phyloP scores from a whole-genome alignment of 2,113 vertebrate genomes.

The Hippocampus abdominalis region DNA sequence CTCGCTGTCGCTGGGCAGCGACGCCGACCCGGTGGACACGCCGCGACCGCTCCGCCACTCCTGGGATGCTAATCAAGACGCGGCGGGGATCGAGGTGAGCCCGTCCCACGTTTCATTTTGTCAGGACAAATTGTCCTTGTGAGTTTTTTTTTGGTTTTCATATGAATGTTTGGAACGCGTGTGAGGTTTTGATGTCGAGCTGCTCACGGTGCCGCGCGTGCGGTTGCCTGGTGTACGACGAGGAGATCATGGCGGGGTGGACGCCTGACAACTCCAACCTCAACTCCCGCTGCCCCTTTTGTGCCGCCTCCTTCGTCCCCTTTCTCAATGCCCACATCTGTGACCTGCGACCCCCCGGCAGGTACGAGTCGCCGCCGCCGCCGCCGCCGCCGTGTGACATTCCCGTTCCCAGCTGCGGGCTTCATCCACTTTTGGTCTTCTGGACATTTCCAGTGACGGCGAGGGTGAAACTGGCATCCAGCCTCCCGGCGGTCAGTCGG shows the following conservation, averaged over 20 bases:
- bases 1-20: constrained; percentile 84
- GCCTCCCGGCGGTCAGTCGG: constrained; percentile 58
- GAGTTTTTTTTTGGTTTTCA: too few species aligned
- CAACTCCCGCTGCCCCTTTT: constrained; percentile 88
- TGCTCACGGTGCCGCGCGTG: constrained; percentile 85
- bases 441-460: constrained; percentile 52
- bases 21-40: constrained; percentile 79
- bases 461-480: constrained; percentile 59
- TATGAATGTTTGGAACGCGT: too few species aligned
- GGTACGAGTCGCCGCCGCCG: constrained; percentile 35
- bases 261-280: constrained; percentile 93
- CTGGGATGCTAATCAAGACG: constrained; percentile 74
- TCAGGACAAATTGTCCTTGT: background rate
- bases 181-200: constrained; percentile 80
- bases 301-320: constrained; percentile 82
- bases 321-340: constrained; percentile 85
- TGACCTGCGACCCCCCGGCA: constrained; percentile 72
- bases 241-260: constrained; percentile 97
- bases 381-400: too few species aligned
- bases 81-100: constrained; percentile 76
- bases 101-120: too few species aligned
- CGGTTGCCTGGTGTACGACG: constrained; percentile 83
- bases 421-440: background rate
- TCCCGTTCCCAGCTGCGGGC: too few species aligned
- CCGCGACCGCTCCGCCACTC: constrained; percentile 72